Evolutionary conservation across 1,140 invertebrate species (phyloP), one percentile per base, ranked within the genome.

Genomic region (Drosophila melanica): DNA sequence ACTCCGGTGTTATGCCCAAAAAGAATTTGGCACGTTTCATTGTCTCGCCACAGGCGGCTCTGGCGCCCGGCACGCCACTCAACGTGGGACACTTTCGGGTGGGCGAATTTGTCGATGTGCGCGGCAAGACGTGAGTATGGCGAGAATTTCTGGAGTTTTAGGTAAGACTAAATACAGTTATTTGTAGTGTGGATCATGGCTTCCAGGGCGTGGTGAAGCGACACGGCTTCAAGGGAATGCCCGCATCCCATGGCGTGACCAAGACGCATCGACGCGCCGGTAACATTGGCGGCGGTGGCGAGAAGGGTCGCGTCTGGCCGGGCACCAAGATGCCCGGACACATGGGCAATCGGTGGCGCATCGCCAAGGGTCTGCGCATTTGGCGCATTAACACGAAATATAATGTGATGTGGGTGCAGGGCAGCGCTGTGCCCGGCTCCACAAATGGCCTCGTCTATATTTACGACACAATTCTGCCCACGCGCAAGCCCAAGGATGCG

Each of bases 121-220:
- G 95, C 82, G 98, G 96, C 23, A 97, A 96, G 94, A 99, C 98
- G 97, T 99, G 94, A 95, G 95, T 87, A 1, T 5, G 4, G 23
- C 8, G 16, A 9, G 6, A 18, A 18, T 14, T 3, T 30, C 9
- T 11, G 9, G 14, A 37, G 30, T 65, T 59, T 41, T 71, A 5
- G 1, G 0, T 18, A 35, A 0, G 1, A 6, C 27, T 57, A 11
- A 58, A 8, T 12, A 10, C 9, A 9, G 41, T 51, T 74, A 14
- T 66, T 59, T 73, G 4, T 47, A 98, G 97, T 4, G 95, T 98
- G 45, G 96, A 98, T 90, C 94, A 96, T 90, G 99, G 98, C n/a
- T 99, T 99, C 91, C 98, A 99, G 95, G 99, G 99, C 55, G 99
- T 99, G 0, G 96, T 99, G 93, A 99, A 97, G 93, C 94, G 98